These are phyloP conservation scores for Scaptomyza cyrtandrae DNA, from an alignment of 2,888 invertebrate species.

Conservation along the genomic window DNA sequence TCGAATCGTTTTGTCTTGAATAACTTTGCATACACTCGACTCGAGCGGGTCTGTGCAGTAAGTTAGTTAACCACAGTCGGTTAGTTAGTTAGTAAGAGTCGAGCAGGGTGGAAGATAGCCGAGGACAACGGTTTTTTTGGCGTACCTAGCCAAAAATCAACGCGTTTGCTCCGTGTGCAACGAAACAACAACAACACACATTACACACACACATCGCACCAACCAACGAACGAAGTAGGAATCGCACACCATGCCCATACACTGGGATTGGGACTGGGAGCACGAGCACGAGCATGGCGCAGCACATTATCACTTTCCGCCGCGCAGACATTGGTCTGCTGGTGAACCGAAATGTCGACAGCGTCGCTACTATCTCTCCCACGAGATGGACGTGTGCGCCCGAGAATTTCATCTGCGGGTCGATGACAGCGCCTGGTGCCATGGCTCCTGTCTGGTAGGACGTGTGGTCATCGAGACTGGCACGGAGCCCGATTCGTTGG, in stretches of 20 bases:
- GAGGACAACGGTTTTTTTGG: constrained; percentile 83
- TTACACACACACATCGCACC: constrained; percentile 8
- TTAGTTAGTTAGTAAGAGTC: constrained; percentile 69
- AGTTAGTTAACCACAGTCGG: constrained; percentile 12
- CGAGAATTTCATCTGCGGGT: constrained; percentile 72
- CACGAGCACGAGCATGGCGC: constrained; percentile 73
- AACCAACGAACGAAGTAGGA: background rate
- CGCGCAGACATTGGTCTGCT: constrained; percentile 68
- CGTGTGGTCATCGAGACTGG: constrained; percentile 79
- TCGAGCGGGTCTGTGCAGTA: constrained; percentile 16
- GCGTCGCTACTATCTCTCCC: constrained; percentile 66
- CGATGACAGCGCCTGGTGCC: constrained; percentile 79
- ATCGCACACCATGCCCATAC: constrained; percentile 67
- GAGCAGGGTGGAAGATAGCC: constrained; percentile 65
- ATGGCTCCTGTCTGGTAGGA: constrained; percentile 79
- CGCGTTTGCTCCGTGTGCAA: constrained; percentile 78
- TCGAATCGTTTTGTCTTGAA: constrained; percentile 23
- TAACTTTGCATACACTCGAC: constrained; percentile 29
- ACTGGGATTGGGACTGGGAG: constrained; percentile 80
- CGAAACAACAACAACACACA: constrained; percentile 46
- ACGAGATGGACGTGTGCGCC: constrained; percentile 76
- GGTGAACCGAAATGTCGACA: constrained; percentile 66
- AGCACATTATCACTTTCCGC: constrained; percentile 69
- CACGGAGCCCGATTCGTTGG: constrained; percentile 71
- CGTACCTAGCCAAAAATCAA: constrained; percentile 74